phyloP scores from a whole-genome alignment of 2,113 vertebrate genomes.

The Sander lucioperca region DNA sequence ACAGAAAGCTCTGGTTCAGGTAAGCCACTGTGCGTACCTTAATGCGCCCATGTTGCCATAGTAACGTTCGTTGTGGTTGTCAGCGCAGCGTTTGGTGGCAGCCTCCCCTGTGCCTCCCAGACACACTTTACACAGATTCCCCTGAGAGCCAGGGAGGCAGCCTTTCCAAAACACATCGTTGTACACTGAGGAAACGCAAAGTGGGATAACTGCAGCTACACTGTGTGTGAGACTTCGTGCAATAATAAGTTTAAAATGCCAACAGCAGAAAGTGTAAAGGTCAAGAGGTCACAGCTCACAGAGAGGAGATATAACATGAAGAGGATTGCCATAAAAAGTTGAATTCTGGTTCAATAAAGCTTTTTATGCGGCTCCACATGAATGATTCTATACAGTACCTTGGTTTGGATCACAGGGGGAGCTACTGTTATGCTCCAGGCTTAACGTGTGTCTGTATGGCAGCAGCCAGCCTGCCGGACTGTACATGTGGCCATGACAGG shows the following conservation, averaged over 20 bases:
- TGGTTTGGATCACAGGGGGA: slow-evolving; percentile 83
- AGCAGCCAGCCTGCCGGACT: slow-evolving; percentile 92
- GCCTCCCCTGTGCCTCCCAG: slow-evolving; percentile 86
- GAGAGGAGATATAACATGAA: neutral
- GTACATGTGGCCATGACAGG: slow-evolving; percentile 89
- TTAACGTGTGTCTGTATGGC: slow-evolving; percentile 80
- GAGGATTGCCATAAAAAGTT: neutral
- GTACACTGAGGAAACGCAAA: slow-evolving; percentile 80
- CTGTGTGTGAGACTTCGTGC: neutral
- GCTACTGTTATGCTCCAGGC: slow-evolving; percentile 77
- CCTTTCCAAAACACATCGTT: slow-evolving; percentile 91
- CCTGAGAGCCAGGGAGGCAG: slow-evolving; percentile 90
- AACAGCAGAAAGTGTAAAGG: neutral
- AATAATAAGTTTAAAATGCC: neutral
- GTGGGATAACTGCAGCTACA: neutral
- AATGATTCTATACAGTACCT: slow-evolving; percentile 75
- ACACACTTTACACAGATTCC: slow-evolving; percentile 91
- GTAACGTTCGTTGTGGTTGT: slow-evolving; percentile 90
- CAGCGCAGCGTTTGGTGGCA: slow-evolving; percentile 87
- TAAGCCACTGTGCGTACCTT: slow-evolving; percentile 77
- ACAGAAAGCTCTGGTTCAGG: neutral
- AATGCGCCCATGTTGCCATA: slow-evolving; percentile 93
- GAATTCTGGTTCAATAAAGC: neutral
- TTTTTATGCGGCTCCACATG: neutral
- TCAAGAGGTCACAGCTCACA: neutral